These are phyloP conservation scores for Myrmecobius fasciatus DNA, from an alignment of 2,113 vertebrate species.

Conservation along the genomic window DNA sequence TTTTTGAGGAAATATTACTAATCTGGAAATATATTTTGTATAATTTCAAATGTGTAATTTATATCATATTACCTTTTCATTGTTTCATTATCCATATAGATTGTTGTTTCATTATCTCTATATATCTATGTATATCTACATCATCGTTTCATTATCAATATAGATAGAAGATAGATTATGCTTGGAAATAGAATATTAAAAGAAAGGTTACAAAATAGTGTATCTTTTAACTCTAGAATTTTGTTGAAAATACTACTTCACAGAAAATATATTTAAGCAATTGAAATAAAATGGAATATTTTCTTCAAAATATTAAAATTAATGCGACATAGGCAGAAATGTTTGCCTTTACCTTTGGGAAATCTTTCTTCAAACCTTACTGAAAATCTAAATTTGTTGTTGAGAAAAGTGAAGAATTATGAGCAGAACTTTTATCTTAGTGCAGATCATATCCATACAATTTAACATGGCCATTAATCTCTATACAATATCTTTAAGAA, in stretches of 20 bases:
- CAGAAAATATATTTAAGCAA: neutral
- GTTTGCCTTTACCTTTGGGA: neutral
- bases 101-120: too few species aligned
- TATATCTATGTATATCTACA: too few species aligned
- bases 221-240: neutral
- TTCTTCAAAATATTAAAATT: neutral
- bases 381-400: conserved; percentile 2
- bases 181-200: conserved; percentile 1
- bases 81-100: too few species aligned
- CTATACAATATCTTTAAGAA: neutral
- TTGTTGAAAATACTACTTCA: neutral
- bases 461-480: conserved; percentile 5
- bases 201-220: neutral
- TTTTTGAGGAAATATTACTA: too few species aligned
- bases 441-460: neutral
- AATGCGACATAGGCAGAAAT: neutral
- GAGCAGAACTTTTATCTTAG: conserved; percentile 3
- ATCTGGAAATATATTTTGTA: neutral
- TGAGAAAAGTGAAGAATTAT: neutral
- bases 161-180: neutral
- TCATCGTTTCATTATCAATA: too few species aligned
- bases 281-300: conserved; percentile 37
- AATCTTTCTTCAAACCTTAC: conserved; percentile 19
- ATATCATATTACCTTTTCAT: neutral
- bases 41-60: neutral